Percentiles rank a stretch among this genome's conserved stretches.
These are phyloP conservation scores for Temnothorax ravouxi DNA, from an alignment of 2,888 invertebrate species.

Conservation along the genomic window DNA sequence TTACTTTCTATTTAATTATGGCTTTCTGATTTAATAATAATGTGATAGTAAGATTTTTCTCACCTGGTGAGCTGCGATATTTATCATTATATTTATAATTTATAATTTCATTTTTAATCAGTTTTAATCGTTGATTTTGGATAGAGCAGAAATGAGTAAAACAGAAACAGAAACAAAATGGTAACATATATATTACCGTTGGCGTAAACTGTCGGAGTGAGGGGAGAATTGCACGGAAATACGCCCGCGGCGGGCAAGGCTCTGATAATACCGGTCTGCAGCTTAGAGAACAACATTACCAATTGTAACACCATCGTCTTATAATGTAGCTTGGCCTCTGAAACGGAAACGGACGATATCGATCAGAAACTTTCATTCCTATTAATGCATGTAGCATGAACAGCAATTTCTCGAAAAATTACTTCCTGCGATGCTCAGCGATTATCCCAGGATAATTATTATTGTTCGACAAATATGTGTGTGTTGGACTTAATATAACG, in stretches of 20 bases:
- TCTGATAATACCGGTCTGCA: conserved; percentile 89
- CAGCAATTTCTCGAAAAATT: neutral
- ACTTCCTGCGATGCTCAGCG: neutral
- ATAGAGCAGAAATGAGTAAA: neutral
- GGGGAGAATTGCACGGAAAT: conserved; percentile 89
- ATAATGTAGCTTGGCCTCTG: conserved; percentile 82
- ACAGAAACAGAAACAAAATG: neutral
- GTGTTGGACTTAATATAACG: neutral
- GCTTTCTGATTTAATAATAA: neutral
- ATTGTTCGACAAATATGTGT: neutral
- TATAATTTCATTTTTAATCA: neutral
- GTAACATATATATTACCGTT: conserved; percentile 87
- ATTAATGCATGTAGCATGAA: conserved; percentile 51
- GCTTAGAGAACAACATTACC: conserved; percentile 90
- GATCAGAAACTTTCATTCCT: conserved; percentile 58
- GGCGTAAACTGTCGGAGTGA: conserved; percentile 90
- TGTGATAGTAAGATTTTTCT: neutral
- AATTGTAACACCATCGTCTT: conserved; percentile 88
- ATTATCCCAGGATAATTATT: neutral
- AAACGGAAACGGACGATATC: conserved; percentile 46
- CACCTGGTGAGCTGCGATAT: neutral
- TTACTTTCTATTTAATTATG: neutral
- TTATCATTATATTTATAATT: neutral
- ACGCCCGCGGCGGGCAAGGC: conserved; percentile 87
- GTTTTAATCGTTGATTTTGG: neutral